These are phyloP conservation scores for Luperina testacea DNA, from an alignment of 2,888 invertebrate genomes.

Conservation along the genomic window DNA sequence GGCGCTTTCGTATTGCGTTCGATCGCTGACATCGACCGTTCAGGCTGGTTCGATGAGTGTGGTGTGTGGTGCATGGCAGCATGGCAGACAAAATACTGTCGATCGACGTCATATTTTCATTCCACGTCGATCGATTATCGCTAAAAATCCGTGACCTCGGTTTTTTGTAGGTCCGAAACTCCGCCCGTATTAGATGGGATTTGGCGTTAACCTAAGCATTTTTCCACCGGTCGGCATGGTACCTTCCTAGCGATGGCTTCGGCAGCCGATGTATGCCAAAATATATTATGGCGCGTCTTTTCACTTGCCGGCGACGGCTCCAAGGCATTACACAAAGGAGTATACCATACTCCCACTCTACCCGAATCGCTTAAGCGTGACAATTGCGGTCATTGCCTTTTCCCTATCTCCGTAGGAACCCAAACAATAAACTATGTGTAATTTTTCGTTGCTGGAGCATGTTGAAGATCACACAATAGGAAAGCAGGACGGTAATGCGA, in stretches of 20 bases:
- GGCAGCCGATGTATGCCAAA: neutral
- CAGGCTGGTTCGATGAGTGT: neutral
- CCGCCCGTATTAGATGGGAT: too few species aligned
- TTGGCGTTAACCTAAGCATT: neutral
- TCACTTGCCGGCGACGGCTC: neutral
- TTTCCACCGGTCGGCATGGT: neutral
- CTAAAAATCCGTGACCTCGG: neutral
- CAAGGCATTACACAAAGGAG: neutral
- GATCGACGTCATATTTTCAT: neutral
- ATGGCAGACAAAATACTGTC: neutral
- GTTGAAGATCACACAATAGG: neutral
- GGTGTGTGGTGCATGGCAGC: neutral
- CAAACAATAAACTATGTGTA: neutral
- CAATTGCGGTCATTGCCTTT: neutral
- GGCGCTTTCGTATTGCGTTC: neutral
- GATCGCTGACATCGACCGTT: neutral
- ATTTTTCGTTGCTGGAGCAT: neutral
- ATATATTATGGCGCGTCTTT: neutral
- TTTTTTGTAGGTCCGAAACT: neutral
- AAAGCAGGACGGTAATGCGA: too few species aligned
- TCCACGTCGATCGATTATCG: neutral
- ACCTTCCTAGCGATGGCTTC: neutral
- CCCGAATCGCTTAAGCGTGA: neutral
- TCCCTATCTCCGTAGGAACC: neutral
- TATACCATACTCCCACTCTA: neutral